Evolutionary conservation across 1,140 invertebrate species (phyloP).

Genomic region (Helicoverpa zea): DNA sequence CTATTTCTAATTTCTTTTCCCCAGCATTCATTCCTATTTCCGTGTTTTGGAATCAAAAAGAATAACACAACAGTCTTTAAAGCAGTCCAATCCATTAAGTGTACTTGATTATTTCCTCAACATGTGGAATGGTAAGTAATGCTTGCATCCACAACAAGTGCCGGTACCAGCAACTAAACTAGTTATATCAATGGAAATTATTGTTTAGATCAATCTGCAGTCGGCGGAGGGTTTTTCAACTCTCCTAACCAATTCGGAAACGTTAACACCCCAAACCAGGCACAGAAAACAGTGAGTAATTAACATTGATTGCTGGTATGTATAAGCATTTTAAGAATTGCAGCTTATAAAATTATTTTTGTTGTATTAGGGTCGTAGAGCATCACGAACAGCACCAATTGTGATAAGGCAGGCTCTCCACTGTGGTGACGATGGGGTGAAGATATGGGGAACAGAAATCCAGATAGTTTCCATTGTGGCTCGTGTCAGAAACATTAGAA

Average conservation of each 20-base stretch:
- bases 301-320: neutral
- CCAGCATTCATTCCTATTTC: too few species aligned
- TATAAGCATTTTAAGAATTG: neutral
- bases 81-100: neutral
- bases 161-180: neutral
- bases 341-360: neutral
- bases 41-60: neutral
- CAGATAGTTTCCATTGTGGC: conserved; percentile 88
- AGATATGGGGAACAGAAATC: conserved; percentile 86
- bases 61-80: neutral
- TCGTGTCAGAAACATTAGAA: conserved; percentile 87
- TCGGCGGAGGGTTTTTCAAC: conserved; percentile 84
- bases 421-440: conserved; percentile 87
- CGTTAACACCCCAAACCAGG: conserved; percentile 77
- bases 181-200: neutral
- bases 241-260: conserved; percentile 82
- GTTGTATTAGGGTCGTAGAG: conserved; percentile 73
- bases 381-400: conserved; percentile 86
- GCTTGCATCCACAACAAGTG: neutral
- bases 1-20: too few species aligned
- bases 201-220: conserved; percentile 78
- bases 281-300: conserved; percentile 79
- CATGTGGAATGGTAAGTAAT: conserved; percentile 75
- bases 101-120: conserved; percentile 29
- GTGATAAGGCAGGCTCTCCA: conserved; percentile 88